A percentile compares a stretch with the other conserved stretches of the same genome.
Conservation (phyloP, 1,140 invertebrate genomes). For the Physella acuta region DNA sequence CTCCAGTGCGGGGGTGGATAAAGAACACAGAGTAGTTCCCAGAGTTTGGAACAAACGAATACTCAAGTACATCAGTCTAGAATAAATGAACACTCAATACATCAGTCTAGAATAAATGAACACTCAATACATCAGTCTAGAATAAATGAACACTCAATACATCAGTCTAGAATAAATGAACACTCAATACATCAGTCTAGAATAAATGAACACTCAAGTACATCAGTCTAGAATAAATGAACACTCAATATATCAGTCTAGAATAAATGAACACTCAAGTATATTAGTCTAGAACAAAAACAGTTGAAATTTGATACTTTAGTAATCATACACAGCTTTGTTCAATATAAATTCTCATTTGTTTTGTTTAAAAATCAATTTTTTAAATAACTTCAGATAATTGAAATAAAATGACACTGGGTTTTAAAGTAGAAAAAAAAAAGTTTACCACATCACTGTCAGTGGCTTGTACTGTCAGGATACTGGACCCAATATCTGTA, state of each 20-base stretch:
- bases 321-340: too few relatives aligned
- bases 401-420: too few relatives aligned
- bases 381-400: too few relatives aligned
- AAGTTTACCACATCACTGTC: constrained; percentile 64
- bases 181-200: not conserved
- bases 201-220: constrained; percentile 17
- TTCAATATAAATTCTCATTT: too few relatives aligned
- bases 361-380: too few relatives aligned
- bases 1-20: constrained; percentile 33
- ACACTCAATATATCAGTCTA: not conserved
- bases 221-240: not conserved
- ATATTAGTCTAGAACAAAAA: too few relatives aligned
- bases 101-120: not conserved
- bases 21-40: constrained; percentile 28
- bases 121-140: too few relatives aligned
- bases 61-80: constrained; percentile 6
- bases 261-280: not conserved
- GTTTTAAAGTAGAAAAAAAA: too few relatives aligned
- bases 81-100: not conserved
- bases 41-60: constrained; percentile 8
- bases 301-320: too few relatives aligned
- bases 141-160: too few relatives aligned
- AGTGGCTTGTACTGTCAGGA: constrained; percentile 39
- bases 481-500: constrained; percentile 31
- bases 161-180: constrained; percentile 34